Evolutionary conservation across 1,140 invertebrate genomes (phyloP), one percentile per base, ranked within the genome.

Genomic region (Sycophaga agraensis): DNA sequence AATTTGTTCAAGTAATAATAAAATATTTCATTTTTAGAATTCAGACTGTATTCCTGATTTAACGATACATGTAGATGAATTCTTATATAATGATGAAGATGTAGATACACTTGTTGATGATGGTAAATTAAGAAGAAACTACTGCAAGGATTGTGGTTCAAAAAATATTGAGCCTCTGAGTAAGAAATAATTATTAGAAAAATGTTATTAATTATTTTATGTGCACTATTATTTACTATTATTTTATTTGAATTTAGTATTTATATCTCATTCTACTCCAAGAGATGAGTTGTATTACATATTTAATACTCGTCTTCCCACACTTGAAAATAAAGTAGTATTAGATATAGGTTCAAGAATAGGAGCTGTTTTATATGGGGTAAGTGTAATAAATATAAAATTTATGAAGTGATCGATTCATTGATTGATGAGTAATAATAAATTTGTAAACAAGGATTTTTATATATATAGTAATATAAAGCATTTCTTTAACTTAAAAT

Each of bases 321-420:
- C 80, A 50, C 75, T 88, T 48, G 76, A 83, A 62, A 82, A 77
- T 12, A 88, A 87, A 77, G 82, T 78, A 55, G 69, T 90, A 50
- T 68, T 91, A 16, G 89, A 90, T 78, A 73, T 90, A 50, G 89
- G 89, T 8, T 90, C 88, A 12, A 82, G 89, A 76, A 76, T 90
- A 57, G 89, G 89, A 54, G 84, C 85, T 64, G 82, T 90, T 54
- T 74, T 90, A 26, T 90, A 88, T 80, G 87, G 86, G 61, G 88
- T 89, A 81, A 82, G 79, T 60, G n/a, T n/a, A n/a, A n/a, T n/a
- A n/a, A n/a, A n/a, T n/a, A n/a, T n/a, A 39, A 4, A 14, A 14
- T 39, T 39, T 39, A 39, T 4, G n/a, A 39, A 9, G 6, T 39
- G n/a, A 31, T 11, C 11, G 11, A 31, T 31, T 4, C 28, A 6